Evolutionary conservation across 2,113 vertebrate species (phyloP), one percentile per base, ranked within the genome.

Genomic region (Chlamydotis undulata): DNA sequence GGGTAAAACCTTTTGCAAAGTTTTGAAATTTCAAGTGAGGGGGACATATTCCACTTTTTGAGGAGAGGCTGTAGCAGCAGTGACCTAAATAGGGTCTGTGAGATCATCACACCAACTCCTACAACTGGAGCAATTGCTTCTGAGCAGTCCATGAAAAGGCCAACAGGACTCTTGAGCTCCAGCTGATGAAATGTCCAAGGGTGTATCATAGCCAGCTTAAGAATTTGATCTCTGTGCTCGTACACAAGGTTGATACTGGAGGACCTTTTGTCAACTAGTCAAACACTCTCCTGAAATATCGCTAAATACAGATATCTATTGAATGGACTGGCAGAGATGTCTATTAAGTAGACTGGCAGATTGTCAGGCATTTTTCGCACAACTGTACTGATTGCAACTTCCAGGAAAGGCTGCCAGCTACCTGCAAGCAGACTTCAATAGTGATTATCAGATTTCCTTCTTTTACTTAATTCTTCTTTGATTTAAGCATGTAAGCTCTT

Each of bases 41-140:
- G 3, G 7, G 33, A 50, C 0, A 0, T 16, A n/a, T 19, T 56
- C 8, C 3, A 9, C 16, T 45, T 63, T 68, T 19, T 10, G 10
- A 59, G 23, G 18, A 69, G 16, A 61, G 6, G 19, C 23, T 21
- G 3, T 11, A 39, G 12, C 16, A 52, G 43, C 33, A 68, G 12
- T 26, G 19, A 41, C 13, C 24, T 65, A 53, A 68, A 64, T 19
- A 64, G 4, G 31, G 18, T 39, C 49, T 57, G 26, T 0, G 2
- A 79, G 61, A 25, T 35, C 57, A 14, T 9, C 35, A 12, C 11
- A 26, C 6, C 4, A 25, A 45, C 12, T 21, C 18, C 21, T 16
- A 19, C 7, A 8, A 4, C 31, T 63, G 70, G 6, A 35, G 12
- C 31, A 86, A 29, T 24, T 3, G 0, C 24, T 95, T 31, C 50